Conservation (phyloP, 2,888 invertebrate species). For the Volucella bombylans region DNA sequence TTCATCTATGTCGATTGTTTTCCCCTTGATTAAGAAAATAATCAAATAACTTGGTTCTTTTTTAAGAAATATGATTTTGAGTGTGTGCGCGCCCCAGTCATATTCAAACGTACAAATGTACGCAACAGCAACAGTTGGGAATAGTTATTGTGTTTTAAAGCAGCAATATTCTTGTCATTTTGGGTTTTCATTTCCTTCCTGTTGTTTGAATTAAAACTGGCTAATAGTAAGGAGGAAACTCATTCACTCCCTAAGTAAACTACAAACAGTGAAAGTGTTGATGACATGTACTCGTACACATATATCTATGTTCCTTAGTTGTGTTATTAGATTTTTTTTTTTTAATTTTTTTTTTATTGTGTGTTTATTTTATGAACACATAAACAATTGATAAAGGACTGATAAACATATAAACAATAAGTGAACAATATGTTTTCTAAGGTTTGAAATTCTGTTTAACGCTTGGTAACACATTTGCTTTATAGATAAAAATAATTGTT, state of each 20-base stretch:
- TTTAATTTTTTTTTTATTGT: slow-evolving; percentile 14
- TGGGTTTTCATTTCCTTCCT: slow-evolving; percentile 60
- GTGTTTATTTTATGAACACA: slow-evolving; percentile 60
- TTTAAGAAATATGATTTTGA: slow-evolving; percentile 50
- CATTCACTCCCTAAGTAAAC: slow-evolving; percentile 19
- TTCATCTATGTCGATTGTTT: slow-evolving; percentile 63
- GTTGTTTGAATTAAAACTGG: slow-evolving; percentile 29
- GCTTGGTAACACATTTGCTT: slow-evolving; percentile 6
- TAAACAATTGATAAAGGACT: slow-evolving; percentile 62
- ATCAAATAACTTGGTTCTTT: slow-evolving; percentile 61
- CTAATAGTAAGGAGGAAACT: slow-evolving; percentile 25
- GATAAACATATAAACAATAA: slow-evolving; percentile 54
- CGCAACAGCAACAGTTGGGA: slow-evolving; percentile 59
- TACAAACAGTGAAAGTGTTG: slow-evolving; percentile 38
- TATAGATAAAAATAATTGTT: slow-evolving; percentile 8
- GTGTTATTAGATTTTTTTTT: slow-evolving; percentile 27
- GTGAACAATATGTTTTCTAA: slow-evolving; percentile 16
- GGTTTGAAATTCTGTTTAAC: neutral
- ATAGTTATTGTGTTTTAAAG: slow-evolving; percentile 32
- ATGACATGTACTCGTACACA: slow-evolving; percentile 17
- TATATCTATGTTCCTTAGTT: slow-evolving; percentile 24
- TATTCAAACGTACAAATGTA: slow-evolving; percentile 15
- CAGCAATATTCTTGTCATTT: slow-evolving; percentile 58
- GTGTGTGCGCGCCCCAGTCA: slow-evolving; percentile 11
- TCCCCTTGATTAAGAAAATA: slow-evolving; percentile 67